Percentiles rank a stretch among this genome's conserved stretches.
Evolutionary conservation across 2,113 vertebrate genomes (phyloP).

Genomic region (Chitala chitala): DNA sequence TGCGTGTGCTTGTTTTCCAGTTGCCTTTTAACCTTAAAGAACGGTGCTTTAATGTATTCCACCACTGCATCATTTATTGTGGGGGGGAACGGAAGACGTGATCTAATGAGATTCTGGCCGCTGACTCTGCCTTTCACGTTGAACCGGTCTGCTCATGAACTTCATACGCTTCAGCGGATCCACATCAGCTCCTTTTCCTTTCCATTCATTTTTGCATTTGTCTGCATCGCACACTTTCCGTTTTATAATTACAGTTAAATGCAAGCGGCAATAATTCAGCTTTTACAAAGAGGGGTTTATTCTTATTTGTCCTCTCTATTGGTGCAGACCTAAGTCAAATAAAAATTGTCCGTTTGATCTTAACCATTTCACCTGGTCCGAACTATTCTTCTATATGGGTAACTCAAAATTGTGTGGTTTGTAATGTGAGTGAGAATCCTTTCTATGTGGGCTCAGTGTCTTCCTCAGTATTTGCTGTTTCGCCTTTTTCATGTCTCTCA

Average conservation of each 20-base stretch:
- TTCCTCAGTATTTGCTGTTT: constrained; percentile 35
- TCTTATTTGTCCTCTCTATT: neutral
- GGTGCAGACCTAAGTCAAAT: neutral
- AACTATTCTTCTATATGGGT: too few species aligned
- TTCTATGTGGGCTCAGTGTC: too few species aligned
- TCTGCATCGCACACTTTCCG: constrained; percentile 46
- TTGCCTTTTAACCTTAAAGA: constrained; percentile 45
- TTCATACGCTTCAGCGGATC: constrained; percentile 52
- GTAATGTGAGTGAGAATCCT: too few species aligned
- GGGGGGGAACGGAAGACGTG: constrained; percentile 61
- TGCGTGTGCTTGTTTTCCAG: constrained; percentile 2
- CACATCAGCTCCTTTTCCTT: constrained; percentile 31
- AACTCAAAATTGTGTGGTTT: too few species aligned
- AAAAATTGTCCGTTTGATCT: neutral
- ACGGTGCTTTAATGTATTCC: constrained; percentile 63
- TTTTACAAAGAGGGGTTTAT: neutral
- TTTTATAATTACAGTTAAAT: constrained; percentile 14
- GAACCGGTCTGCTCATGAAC: constrained; percentile 64
- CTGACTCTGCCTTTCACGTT: constrained; percentile 51
- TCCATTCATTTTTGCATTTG: constrained; percentile 50
- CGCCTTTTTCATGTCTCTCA: too few species aligned
- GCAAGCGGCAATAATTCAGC: neutral
- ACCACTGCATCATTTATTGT: constrained; percentile 71
- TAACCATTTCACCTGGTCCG: neutral
- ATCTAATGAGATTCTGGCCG: constrained; percentile 66